Percentiles rank a stretch among this genome's conserved stretches.
These are phyloP conservation scores for Gymnothorax reevesii DNA, from an alignment of 2,797 vertebrate species.

Conservation along the genomic window DNA sequence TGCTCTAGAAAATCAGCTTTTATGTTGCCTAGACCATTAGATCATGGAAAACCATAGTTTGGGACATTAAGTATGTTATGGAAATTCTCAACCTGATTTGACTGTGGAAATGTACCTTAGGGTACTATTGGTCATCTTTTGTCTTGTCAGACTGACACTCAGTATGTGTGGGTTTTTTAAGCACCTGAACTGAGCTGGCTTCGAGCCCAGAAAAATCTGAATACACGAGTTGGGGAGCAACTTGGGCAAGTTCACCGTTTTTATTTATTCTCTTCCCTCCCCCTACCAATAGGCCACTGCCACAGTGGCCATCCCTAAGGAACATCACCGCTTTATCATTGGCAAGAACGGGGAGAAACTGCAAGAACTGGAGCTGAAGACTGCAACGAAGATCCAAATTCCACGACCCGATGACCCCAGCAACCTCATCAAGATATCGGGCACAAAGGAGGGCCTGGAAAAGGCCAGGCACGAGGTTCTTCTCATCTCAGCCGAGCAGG, in stretches of 20 bases:
- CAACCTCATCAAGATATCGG: conserved; percentile 99
- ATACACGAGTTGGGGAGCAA: not conserved
- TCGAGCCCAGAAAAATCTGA: not conserved
- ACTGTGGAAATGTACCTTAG: not conserved
- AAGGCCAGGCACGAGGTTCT: conserved; percentile 97
- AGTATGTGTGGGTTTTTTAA: not conserved
- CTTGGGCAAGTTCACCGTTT: not conserved
- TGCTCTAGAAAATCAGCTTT: too few relatives aligned
- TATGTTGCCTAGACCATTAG: too few relatives aligned
- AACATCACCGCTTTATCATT: conserved; percentile 98
- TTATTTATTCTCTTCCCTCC: too few relatives aligned
- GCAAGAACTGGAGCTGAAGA: conserved; percentile 98
- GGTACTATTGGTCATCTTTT: not conserved
- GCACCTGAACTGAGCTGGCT: not conserved
- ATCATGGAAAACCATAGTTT: too few relatives aligned
- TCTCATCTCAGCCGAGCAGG: conserved; percentile 98
- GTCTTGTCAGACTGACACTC: not conserved
- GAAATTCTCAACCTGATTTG: not conserved
- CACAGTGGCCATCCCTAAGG: conserved; percentile 95
- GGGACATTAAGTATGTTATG: too few relatives aligned
- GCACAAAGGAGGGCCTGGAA: conserved; percentile 98
- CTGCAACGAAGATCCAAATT: conserved; percentile 99
- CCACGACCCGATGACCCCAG: conserved; percentile 96
- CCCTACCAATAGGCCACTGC: conserved; percentile 82
- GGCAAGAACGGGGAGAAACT: conserved; percentile 98